phyloP scores from a whole-genome alignment of 2,113 vertebrate species.

The Illadopsis cleaveri region DNA sequence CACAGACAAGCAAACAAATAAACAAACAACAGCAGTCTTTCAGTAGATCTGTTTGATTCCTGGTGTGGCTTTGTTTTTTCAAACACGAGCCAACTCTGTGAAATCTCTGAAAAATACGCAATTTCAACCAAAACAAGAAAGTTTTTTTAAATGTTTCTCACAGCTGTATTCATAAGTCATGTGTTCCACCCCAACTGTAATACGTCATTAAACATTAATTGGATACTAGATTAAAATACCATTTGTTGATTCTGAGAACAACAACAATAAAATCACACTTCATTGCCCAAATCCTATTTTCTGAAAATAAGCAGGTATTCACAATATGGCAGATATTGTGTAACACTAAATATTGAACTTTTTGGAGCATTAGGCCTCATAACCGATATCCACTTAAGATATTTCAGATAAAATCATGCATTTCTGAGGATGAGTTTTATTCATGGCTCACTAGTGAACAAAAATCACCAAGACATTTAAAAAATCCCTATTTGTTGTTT shows the following conservation, averaged over 20 bases:
- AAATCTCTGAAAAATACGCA: conserved; percentile 22
- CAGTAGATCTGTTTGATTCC: conserved; percentile 7
- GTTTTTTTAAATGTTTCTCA: conserved; percentile 20
- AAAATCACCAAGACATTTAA: not conserved
- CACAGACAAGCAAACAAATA: conserved; percentile 21
- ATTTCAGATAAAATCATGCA: not conserved
- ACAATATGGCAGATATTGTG: not conserved
- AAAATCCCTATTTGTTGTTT: not conserved
- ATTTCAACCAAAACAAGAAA: conserved; percentile 28
- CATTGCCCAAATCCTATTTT: not conserved
- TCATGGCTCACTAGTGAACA: not conserved
- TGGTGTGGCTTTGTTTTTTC: not conserved
- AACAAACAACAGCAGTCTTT: conserved; percentile 15
- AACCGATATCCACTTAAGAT: not conserved
- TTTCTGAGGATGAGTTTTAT: not conserved
- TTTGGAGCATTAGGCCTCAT: not conserved
- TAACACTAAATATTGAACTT: not conserved
- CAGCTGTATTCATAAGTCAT: conserved; percentile 2
- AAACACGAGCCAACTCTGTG: conserved; percentile 2
- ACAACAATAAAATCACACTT: conserved; percentile 8
- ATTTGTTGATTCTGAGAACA: conserved; percentile 13
- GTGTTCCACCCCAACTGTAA: not conserved
- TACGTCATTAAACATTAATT: conserved; percentile 4
- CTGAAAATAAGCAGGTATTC: not conserved
- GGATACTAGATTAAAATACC: conserved; percentile 19